Conservation (phyloP, 2,888 invertebrate species). For the Nymphalis polychloros region DNA sequence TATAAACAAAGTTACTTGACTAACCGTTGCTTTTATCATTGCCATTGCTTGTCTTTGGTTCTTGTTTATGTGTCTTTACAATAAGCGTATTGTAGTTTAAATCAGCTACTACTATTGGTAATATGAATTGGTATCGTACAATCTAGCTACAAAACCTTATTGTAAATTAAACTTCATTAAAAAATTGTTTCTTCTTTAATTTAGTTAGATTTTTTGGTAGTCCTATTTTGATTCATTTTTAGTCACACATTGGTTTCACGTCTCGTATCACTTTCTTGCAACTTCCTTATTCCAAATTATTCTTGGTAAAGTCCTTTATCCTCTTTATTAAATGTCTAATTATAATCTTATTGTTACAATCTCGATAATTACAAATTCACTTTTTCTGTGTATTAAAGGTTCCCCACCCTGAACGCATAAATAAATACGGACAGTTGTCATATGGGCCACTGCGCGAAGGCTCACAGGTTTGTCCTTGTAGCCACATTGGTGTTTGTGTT, state of each 20-base stretch:
- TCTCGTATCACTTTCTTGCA: conserved; percentile 57
- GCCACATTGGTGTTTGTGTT: conserved; percentile 80
- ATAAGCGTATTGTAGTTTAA: conserved; percentile 52
- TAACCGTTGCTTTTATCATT: conserved; percentile 69
- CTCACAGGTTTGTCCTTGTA: conserved; percentile 83
- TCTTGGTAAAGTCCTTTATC: conserved; percentile 58
- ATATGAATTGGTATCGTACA: neutral
- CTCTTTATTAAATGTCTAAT: conserved; percentile 67
- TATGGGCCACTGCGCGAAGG: conserved; percentile 86
- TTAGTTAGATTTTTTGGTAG: conserved; percentile 32
- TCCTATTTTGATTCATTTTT: conserved; percentile 34
- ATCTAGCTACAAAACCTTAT: conserved; percentile 38
- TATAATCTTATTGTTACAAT: conserved; percentile 46
- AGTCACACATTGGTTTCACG: conserved; percentile 47
- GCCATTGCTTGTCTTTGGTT: conserved; percentile 54
- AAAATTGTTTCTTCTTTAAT: conserved; percentile 26
- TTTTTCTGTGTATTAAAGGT: conserved; percentile 85
- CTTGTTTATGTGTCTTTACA: conserved; percentile 48
- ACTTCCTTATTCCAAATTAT: conserved; percentile 48
- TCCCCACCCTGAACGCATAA: conserved; percentile 83
- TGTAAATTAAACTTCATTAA: conserved; percentile 32
- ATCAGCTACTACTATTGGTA: neutral
- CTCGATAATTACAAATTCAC: conserved; percentile 63
- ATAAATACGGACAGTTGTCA: conserved; percentile 84
- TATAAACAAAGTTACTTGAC: conserved; percentile 81